These are phyloP conservation scores for Anoncus sp. DNA, from an alignment of 2,888 invertebrate genomes.

Conservation along the genomic window DNA sequence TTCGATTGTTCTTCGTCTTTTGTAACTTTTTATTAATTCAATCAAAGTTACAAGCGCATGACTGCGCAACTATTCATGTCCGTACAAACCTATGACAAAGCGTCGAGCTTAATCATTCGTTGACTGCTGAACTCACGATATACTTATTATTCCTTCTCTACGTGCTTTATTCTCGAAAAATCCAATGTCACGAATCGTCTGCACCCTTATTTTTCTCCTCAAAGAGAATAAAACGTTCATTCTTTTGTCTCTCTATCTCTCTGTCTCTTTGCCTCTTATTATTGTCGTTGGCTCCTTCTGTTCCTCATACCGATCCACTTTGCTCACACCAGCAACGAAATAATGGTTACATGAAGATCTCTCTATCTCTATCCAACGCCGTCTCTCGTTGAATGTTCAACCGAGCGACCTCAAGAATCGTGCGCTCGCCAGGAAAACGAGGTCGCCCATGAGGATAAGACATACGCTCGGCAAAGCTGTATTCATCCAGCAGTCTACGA, in stretches of 20 bases:
- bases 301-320: conserved; percentile 26
- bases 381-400: conserved; percentile 40
- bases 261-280: conserved; percentile 1
- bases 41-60: too few species aligned
- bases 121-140: conserved; percentile 4
- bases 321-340: conserved; percentile 35
- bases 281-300: conserved; percentile 13
- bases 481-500: conserved; percentile 49
- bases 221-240: not conserved
- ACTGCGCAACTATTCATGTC: too few species aligned
- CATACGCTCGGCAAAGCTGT: conserved; percentile 37
- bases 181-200: conserved; percentile 7
- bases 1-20: too few species aligned
- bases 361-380: not conserved
- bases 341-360: conserved; percentile 39
- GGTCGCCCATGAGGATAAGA: conserved; percentile 39
- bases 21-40: too few species aligned
- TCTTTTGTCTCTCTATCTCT: not conserved
- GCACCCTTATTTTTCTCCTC: conserved; percentile 28
- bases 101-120: not conserved
- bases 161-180: conserved; percentile 1
- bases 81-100: too few species aligned
- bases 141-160: too few species aligned
- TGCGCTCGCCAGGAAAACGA: conserved; percentile 56
- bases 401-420: conserved; percentile 46